Base-by-base conservation (phyloP, 2,888 invertebrate genomes). In the Heliothis peltigera region DNA sequence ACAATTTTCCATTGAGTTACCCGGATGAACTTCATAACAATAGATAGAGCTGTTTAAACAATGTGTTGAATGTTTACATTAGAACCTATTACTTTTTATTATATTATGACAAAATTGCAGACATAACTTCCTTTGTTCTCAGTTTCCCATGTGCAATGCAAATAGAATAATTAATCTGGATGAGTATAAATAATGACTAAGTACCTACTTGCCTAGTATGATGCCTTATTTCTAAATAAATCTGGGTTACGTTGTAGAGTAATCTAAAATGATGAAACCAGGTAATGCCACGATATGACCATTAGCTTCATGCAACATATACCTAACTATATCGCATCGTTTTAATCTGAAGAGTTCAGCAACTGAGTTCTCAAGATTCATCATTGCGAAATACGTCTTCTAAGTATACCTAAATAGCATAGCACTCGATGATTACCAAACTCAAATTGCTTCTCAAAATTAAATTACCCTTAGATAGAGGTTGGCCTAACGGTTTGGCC, bases 1-100 rank as follows among this genome's bases (percentile, higher is more conserved):
- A 15, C 39, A n/a, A 81, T 82, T 84, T 84, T 74, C 81, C 80
- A 73, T 77, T 75, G 72, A 79, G 72, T 69, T 72, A 84, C 80
- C 82, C 87, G 84, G 84, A 84, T 81, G 75, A 80, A 69, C 66
- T 77, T 67, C 39, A 4, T 74, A 67, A 79, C 80, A 73, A 79
- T 79, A 69, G 70, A 43, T 62, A 46, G 15, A 15, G 43, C 19
- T 61, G 85, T 63, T 75, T 58, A 57, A 81, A 72, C 66, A 64
- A 77, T 65, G 70, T 59, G 69, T 59, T 56, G 60, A 68, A 49
- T 57, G 47, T 48, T 58, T 53, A 21, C 44, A 57, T 64, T 56
- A 55, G 47, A 25, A 28, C 46, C 8, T 52, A 32, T 62, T 54
- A 42, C 19, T 56, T 53, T 56, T 39, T 61, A 58, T 32, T 42